A percentile compares a stretch with the other conserved stretches of the same genome.
Evolutionary conservation across 1,140 invertebrate genomes (phyloP).

Genomic region (Branchinecta lindahli): DNA sequence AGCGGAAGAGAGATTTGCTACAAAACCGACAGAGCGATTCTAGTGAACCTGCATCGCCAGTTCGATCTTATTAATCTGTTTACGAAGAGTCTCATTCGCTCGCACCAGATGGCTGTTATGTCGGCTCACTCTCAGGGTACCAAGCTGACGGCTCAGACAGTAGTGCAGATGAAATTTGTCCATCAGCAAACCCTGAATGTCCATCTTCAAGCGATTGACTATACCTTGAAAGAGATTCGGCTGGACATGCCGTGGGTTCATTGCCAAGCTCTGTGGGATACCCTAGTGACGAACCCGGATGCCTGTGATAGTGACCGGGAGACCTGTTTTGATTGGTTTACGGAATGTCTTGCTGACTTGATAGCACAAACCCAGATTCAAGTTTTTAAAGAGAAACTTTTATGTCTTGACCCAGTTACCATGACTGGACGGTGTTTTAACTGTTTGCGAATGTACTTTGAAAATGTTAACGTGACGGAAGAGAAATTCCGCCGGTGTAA

Average conservation of each 20-base stretch:
- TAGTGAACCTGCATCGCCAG: constrained; percentile 33
- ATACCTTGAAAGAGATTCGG: constrained; percentile 37
- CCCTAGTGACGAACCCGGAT: constrained; percentile 32
- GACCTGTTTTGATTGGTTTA: constrained; percentile 39
- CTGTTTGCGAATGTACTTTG: constrained; percentile 38
- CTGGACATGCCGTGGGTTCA: constrained; percentile 36
- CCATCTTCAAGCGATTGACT: constrained; percentile 38
- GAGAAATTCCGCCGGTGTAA: constrained; percentile 28
- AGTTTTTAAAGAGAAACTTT: constrained; percentile 37
- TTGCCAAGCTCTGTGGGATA: constrained; percentile 38
- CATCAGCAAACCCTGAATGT: constrained; percentile 35
- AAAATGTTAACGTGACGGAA: constrained; percentile 36
- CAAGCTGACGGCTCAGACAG: constrained; percentile 28
- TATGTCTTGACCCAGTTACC: constrained; percentile 33
- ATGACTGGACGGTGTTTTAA: constrained; percentile 35
- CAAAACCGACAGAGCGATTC: constrained; percentile 34
- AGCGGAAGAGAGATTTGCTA: constrained; percentile 31
- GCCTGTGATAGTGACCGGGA: constrained; percentile 36
- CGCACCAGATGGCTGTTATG: constrained; percentile 33
- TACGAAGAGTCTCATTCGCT: constrained; percentile 34
- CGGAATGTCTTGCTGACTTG: constrained; percentile 35
- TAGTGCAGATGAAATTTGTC: constrained; percentile 35
- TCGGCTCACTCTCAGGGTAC: constrained; percentile 25
- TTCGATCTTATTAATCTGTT: constrained; percentile 37
- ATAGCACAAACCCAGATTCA: constrained; percentile 35